Conservation (phyloP, 35 echinoderm and acorn worm species). For the Anneissia japonica region DNA sequence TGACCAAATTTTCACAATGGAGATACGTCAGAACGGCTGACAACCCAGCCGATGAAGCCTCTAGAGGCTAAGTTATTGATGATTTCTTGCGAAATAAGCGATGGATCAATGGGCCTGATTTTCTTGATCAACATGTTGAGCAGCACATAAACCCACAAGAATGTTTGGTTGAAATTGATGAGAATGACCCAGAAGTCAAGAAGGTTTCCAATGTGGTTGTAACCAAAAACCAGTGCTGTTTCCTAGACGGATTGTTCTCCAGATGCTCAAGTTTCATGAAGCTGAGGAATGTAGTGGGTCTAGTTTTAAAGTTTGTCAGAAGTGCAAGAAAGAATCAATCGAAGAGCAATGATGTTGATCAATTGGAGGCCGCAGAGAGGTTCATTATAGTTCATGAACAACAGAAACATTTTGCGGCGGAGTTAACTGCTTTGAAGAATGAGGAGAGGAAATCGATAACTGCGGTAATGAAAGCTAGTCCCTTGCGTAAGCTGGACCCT, state of each 20-base stretch:
- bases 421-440: constrained; percentile 1
- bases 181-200: neutral
- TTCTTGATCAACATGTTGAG: neutral
- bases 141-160: neutral
- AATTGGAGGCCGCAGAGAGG: constrained; percentile 18
- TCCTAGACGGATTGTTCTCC: too few relatives aligned
- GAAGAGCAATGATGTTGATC: too few relatives aligned
- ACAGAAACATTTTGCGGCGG: neutral
- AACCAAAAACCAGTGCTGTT: neutral
- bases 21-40: constrained; percentile 16
- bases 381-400: constrained; percentile 27
- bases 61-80: constrained; percentile 3
- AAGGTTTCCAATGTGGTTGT: neutral
- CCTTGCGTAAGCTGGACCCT: too few relatives aligned
- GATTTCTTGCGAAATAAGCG: neutral
- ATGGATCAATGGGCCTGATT: constrained; percentile 23
- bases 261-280: neutral
- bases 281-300: neutral
- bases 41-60: constrained; percentile 36
- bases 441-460: neutral
- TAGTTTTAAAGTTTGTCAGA: neutral
- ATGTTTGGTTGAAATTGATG: neutral
- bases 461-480: too few relatives aligned
- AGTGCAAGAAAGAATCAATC: too few relatives aligned
- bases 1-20: constrained; percentile 20